phyloP scores from a whole-genome alignment of 2,113 vertebrate species.

The Nothocercus julius region DNA sequence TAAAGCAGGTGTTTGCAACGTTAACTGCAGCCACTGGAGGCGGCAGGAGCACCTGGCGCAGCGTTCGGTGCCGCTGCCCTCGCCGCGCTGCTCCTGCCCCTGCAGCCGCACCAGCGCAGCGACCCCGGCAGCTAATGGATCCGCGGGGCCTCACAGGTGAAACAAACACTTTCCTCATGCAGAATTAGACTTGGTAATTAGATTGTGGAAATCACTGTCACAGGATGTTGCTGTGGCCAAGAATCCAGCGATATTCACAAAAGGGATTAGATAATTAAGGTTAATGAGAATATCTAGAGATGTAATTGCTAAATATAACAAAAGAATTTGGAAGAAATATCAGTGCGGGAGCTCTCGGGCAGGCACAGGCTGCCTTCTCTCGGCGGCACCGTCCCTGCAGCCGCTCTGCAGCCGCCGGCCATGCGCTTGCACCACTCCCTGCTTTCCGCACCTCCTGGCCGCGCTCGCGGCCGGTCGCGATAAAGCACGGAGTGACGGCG shows the following conservation, averaged over 20 bases:
- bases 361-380: neutral
- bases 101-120: neutral
- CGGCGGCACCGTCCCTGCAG: fast-evolving
- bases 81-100: too few relatives aligned
- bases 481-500: too few relatives aligned
- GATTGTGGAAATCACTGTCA: conserved; percentile 1
- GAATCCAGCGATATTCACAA: conserved; percentile 13
- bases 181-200: conserved; percentile 21
- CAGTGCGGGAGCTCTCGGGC: neutral
- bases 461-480: too few relatives aligned
- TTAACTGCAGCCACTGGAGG: too few relatives aligned
- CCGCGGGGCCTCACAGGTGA: neutral
- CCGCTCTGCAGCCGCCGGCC: fast-evolving
- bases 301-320: conserved; percentile 17
- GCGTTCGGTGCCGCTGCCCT: too few relatives aligned
- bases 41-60: too few relatives aligned
- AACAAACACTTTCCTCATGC: neutral
- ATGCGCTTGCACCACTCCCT: neutral
- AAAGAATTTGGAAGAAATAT: neutral
- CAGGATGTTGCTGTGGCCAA: conserved; percentile 22
- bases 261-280: conserved; percentile 36
- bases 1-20: neutral
- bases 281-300: conserved; percentile 20
- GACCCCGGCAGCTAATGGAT: neutral
- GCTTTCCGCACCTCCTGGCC: neutral